A percentile compares a stretch with the other conserved stretches of the same genome.
Conservation (phyloP, 35 echinoderm and acorn worm species). For the Holothuria glaberrima region DNA sequence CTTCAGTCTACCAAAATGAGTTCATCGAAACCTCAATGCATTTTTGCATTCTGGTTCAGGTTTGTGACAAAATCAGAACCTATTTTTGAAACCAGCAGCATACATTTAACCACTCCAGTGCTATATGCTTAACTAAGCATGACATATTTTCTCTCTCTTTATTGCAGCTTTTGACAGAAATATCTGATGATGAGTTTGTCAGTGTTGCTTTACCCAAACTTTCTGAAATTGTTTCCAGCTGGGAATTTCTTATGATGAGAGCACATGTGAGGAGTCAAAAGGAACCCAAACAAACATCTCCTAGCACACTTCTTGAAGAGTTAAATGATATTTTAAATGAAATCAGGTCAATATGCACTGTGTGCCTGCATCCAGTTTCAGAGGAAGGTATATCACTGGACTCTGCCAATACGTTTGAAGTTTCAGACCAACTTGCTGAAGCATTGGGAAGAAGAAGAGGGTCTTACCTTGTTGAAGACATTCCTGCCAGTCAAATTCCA, state of each 20-base stretch:
- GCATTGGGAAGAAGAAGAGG: constrained; percentile 13
- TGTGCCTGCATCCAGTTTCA: constrained; percentile 52
- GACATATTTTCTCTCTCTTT: not conserved
- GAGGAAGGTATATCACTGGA: not conserved
- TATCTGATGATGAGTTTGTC: constrained; percentile 83
- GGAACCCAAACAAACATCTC: constrained; percentile 22
- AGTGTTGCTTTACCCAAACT: constrained; percentile 74
- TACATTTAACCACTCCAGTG: no score
- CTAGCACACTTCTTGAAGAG: constrained; percentile 40
- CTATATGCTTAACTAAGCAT: no score
- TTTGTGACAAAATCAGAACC: no score
- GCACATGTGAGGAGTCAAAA: constrained; percentile 42
- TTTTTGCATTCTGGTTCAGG: no score
- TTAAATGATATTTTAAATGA: constrained; percentile 58
- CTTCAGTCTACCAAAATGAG: no score
- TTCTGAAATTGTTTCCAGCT: constrained; percentile 60
- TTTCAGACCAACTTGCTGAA: not conserved
- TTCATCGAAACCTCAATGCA: no score
- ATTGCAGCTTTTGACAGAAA: constrained; percentile 42
- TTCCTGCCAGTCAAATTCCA: not conserved
- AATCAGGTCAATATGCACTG: constrained; percentile 52
- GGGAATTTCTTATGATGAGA: constrained; percentile 87
- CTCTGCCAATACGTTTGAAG: not conserved
- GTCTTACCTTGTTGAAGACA: not conserved
- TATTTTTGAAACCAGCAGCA: no score